Evolutionary conservation across 2,888 invertebrate genomes (phyloP).

Genomic region (Oscheius sp.): DNA sequence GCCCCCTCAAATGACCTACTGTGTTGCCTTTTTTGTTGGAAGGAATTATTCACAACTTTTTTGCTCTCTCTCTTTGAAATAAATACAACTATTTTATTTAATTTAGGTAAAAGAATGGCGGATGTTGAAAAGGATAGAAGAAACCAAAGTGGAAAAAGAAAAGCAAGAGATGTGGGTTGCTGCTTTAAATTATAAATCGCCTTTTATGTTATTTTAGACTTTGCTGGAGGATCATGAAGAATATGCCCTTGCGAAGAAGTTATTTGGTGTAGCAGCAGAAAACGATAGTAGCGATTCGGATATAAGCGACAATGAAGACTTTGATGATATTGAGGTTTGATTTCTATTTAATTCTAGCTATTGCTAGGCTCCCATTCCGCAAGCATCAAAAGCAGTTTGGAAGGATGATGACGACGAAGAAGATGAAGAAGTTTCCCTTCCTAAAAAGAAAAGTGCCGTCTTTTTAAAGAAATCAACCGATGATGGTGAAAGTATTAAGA

Average conservation of each 20-base stretch:
- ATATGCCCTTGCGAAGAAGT: conserved; percentile 14
- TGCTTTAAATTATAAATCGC: no score
- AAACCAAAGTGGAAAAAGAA: background rate
- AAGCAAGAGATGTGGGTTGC: no score
- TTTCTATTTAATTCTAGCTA: background rate
- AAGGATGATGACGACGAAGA: conserved; percentile 49
- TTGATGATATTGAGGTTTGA: background rate
- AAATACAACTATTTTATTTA: no score
- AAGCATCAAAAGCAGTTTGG: conserved; percentile 36
- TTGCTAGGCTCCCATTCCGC: background rate
- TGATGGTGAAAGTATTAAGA: conserved; percentile 29
- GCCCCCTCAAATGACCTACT: no score
- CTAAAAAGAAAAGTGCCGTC: conserved; percentile 37
- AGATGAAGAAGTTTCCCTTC: conserved; percentile 31
- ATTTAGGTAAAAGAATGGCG: no score
- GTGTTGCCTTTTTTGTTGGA: no score
- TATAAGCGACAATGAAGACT: background rate
- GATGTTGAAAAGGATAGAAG: no score
- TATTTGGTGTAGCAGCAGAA: conserved; percentile 1
- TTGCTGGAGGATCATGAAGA: conserved; percentile 10
- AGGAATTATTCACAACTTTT: no score
- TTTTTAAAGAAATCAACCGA: conserved; percentile 42
- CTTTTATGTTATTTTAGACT: no score
- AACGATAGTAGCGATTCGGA: conserved; percentile 6
- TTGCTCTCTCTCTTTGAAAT: no score